Base-by-base conservation (phyloP, 1,140 invertebrate genomes). In the Mya arenaria region DNA sequence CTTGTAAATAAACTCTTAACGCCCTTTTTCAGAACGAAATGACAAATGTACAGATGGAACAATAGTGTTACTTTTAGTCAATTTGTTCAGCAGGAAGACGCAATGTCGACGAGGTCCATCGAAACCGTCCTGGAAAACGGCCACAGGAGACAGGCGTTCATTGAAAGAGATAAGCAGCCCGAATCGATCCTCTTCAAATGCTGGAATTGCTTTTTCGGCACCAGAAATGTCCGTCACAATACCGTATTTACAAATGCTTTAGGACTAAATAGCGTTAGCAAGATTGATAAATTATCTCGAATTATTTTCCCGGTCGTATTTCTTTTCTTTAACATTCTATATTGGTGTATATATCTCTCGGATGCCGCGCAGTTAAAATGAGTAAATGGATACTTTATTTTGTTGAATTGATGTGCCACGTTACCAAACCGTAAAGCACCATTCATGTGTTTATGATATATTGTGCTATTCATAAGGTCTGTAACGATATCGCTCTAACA, bases 271-370 rank as follows among this genome's bases (percentile, higher is more conserved):
- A 91, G 90, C 77, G 88, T 91, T 55, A 92, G 92, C 77, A 91
- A 92, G 88, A 93, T 95, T 41, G 94, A 95, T 86, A 93, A 93
- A 19, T 90, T 93, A 36, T 87, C 94, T 5, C 81, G 94, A 6
- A 87, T 93, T 56, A 83, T 93, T 28, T 94, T 94, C 86, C 94
- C 94, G 2, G 81, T 92, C 0, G 88, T 90, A 0, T 94, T 94
- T 86, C 83, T 90, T 23, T 84, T 92, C 13, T 87, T 94, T 39
- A 94, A 94, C 85, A 87, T 93, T 19, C 85, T 93, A 36, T 94
- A 94, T 82, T 94, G 94, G 94, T 88, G 90, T 48, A 85, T 90
- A 5, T 94, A 91, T 78, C 68, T 89, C 1, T 44, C 79, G 25
- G 79, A 82, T 78, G 58, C 41, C 1, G 56, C 69, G 25, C 69